These are phyloP conservation scores for Seriola dumerili DNA, from an alignment of 2,113 vertebrate species.

Conservation along the genomic window DNA sequence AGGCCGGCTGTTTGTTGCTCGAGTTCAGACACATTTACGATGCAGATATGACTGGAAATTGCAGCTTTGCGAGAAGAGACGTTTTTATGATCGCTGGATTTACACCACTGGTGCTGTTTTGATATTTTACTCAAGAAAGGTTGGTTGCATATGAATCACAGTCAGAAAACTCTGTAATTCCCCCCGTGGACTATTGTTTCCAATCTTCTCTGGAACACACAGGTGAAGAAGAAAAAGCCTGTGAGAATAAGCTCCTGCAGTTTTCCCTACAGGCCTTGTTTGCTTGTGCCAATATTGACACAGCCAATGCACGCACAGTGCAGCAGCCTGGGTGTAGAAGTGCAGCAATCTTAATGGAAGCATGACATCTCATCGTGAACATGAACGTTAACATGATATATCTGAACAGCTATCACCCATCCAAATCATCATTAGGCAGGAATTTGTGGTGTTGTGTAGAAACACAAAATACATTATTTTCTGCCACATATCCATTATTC, in stretches of 20 bases:
- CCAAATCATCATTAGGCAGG: not conserved
- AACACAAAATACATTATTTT: not conserved
- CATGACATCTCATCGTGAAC: too few relatives aligned
- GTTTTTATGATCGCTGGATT: slow-evolving; percentile 13
- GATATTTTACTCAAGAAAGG: not conserved
- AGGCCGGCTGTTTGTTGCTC: not conserved
- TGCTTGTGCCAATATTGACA: slow-evolving; percentile 54
- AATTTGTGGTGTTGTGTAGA: not conserved
- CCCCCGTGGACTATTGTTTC: not conserved
- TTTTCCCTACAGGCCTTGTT: slow-evolving; percentile 11
- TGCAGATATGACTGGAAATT: slow-evolving; percentile 10
- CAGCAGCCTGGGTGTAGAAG: not conserved
- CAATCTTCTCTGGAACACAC: not conserved
- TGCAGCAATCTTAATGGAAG: not conserved
- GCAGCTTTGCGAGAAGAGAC: slow-evolving; percentile 3
- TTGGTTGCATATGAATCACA: not conserved
- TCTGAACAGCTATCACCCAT: not conserved
- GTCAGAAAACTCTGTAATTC: not conserved
- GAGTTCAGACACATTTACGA: slow-evolving; percentile 58
- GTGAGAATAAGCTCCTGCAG: slow-evolving; percentile 25
- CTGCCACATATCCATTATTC: not conserved
- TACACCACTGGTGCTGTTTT: not conserved
- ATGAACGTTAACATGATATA: not conserved
- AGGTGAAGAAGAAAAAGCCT: not conserved
- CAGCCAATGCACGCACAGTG: not conserved